These are phyloP conservation scores for Antheraea yamamai DNA, from an alignment of 2,888 invertebrate species.

Conservation along the genomic window DNA sequence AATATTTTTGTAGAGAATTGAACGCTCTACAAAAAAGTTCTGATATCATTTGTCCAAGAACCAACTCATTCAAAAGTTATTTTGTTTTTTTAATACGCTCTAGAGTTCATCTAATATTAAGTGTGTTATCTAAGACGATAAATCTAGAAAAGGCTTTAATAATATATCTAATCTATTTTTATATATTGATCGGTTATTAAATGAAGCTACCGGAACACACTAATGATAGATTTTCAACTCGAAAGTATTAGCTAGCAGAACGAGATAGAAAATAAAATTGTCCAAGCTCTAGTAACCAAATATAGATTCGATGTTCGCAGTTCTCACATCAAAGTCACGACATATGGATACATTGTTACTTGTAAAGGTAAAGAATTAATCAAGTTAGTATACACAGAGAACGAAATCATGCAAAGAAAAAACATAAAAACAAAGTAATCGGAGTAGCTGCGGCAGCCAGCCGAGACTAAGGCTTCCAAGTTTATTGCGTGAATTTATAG, in stretches of 20 bases:
- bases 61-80: no score
- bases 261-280: not conserved
- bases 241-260: not conserved
- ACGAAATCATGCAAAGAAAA: not conserved
- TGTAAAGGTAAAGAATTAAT: not conserved
- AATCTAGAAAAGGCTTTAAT: no score
- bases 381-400: not conserved
- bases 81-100: no score
- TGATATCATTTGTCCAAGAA: no score
- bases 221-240: not conserved
- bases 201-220: not conserved
- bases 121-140: no score
- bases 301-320: no score
- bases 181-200: not conserved
- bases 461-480: not conserved
- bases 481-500: slow-evolving; percentile 7
- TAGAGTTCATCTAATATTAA: no score
- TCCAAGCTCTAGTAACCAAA: not conserved
- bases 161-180: no score
- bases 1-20: no score
- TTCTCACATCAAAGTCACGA: no score
- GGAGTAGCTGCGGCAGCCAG: not conserved
- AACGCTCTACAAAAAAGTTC: no score
- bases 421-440: not conserved
- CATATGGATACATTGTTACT: not conserved